These are phyloP conservation scores for Scaptodrosophila latifasciaeformis DNA, from an alignment of 2,888 invertebrate species.

Conservation along the genomic window DNA sequence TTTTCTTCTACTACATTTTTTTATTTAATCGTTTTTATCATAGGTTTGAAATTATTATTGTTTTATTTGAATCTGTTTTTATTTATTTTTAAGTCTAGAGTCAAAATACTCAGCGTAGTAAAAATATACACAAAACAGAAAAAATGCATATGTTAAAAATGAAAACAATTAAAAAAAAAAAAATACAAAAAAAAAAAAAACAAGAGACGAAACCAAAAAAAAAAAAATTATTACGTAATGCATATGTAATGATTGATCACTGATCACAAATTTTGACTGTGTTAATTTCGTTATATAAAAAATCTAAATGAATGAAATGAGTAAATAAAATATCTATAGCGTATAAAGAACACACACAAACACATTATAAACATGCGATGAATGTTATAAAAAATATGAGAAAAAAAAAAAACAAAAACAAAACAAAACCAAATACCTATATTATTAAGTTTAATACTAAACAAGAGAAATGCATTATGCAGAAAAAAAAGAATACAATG, in stretches of 20 bases:
- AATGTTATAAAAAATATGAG: constrained; percentile 53
- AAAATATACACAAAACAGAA: constrained; percentile 31
- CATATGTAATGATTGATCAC: constrained; percentile 73
- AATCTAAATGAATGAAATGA: constrained; percentile 33
- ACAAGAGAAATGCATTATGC: constrained; percentile 35
- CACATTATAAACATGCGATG: constrained; percentile 52
- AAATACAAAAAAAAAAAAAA: constrained; percentile 22
- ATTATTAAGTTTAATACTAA: constrained; percentile 69
- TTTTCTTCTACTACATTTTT: neutral
- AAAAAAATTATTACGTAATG: constrained; percentile 56
- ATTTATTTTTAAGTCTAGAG: neutral
- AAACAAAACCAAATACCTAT: constrained; percentile 43
- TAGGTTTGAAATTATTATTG: no score
- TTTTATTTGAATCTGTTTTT: no score
- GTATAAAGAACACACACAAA: constrained; percentile 44
- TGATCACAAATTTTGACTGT: constrained; percentile 75
- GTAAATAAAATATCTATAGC: constrained; percentile 60
- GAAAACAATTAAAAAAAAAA: constrained; percentile 22
- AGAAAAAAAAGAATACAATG: constrained; percentile 32
- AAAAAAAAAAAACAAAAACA: constrained; percentile 22
- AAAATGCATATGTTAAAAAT: constrained; percentile 43
- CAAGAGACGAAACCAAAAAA: constrained; percentile 13
- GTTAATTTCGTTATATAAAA: constrained; percentile 74
- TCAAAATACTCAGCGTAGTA: neutral
- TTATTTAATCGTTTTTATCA: neutral